Evolutionary conservation across 2,113 vertebrate species (phyloP).

Genomic region (Trachemys scripta): DNA sequence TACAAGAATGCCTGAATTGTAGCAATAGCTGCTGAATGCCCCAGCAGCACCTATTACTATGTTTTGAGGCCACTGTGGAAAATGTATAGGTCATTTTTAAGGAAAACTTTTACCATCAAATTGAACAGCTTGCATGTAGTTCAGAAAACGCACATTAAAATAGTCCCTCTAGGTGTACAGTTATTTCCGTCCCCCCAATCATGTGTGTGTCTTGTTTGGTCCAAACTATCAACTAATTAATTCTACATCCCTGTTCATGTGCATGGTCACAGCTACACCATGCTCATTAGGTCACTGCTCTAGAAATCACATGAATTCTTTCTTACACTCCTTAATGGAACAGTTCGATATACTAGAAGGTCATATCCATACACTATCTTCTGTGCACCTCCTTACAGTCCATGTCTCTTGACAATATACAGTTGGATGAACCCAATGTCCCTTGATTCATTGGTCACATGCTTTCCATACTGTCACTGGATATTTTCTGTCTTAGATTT

Average conservation of each 20-base stretch:
- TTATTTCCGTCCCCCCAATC: neutral
- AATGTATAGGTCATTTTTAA: neutral
- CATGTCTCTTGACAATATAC: neutral
- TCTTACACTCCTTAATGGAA: neutral
- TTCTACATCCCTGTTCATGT: neutral
- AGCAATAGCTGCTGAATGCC: neutral
- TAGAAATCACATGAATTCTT: neutral
- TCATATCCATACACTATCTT: neutral
- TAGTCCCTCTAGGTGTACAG: neutral
- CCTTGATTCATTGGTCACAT: neutral
- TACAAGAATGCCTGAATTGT: neutral
- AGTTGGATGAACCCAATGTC: neutral
- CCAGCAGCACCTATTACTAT: neutral
- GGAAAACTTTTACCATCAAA: neutral
- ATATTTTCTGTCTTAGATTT: neutral
- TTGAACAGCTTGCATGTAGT: neutral
- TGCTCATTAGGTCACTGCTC: neutral
- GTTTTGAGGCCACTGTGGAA: neutral
- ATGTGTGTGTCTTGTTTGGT: neutral
- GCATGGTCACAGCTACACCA: neutral
- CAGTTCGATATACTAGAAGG: neutral
- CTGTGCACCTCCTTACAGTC: neutral
- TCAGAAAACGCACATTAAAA: neutral
- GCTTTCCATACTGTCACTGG: neutral
- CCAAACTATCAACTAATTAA: neutral